Conservation (phyloP, 2,797 vertebrate species). For the Galaxias olidus region DNA sequence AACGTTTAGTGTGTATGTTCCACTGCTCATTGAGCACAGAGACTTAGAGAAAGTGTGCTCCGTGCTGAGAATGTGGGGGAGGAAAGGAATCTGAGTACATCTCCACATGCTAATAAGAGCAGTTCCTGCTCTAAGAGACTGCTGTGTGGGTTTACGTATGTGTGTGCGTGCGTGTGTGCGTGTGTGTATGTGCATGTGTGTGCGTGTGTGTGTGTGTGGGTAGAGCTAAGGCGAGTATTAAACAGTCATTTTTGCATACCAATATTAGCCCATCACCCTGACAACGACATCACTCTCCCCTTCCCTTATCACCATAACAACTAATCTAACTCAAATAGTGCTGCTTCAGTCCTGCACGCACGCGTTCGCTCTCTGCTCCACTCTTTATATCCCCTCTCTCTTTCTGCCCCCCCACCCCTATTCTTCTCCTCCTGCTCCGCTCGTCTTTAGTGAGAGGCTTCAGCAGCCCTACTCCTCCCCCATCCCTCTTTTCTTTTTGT, state of each 20-base stretch:
- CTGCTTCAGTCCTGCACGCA: constrained; percentile 21
- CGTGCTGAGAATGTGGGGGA: constrained; percentile 57
- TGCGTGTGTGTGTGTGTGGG: constrained; percentile 14
- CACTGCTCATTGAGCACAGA: constrained; percentile 58
- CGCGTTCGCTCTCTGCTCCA: constrained; percentile 2
- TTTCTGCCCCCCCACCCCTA: constrained; percentile 14
- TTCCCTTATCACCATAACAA: constrained; percentile 74
- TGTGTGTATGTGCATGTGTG: too few relatives aligned
- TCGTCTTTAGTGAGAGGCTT: background rate
- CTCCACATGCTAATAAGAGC: constrained; percentile 64
- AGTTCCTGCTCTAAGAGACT: constrained; percentile 47
- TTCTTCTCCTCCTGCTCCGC: too few relatives aligned
- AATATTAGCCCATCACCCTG: constrained; percentile 72
- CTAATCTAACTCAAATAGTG: constrained; percentile 72
- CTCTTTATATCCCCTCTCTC: too few relatives aligned
- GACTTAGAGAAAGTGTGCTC: constrained; percentile 54
- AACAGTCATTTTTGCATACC: constrained; percentile 69
- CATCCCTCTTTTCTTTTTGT: constrained; percentile 6
- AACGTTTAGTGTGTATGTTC: constrained; percentile 38
- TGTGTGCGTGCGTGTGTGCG: constrained; percentile 29
- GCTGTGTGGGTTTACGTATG: constrained; percentile 34
- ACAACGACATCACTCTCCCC: constrained; percentile 67
- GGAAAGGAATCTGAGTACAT: constrained; percentile 51
- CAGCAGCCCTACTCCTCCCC: constrained; percentile 17
- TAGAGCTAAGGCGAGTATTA: constrained; percentile 58